phyloP scores from a whole-genome alignment of 2,888 invertebrate species.

The Drosophila cognata region DNA sequence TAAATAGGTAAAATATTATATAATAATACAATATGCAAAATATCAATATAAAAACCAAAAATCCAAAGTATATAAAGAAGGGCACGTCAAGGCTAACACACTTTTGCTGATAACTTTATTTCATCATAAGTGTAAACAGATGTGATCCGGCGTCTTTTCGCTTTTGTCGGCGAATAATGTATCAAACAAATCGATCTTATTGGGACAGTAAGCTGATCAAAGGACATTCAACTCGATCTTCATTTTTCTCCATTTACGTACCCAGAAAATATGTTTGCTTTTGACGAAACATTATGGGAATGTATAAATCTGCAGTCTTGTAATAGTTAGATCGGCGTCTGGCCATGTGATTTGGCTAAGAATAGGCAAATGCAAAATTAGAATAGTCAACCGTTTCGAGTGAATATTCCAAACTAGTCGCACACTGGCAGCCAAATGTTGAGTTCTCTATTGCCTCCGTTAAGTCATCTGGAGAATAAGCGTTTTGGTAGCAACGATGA shows the following conservation, averaged over 20 bases:
- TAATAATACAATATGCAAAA: background rate
- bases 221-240: background rate
- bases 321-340: constrained; percentile 61
- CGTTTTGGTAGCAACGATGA: background rate
- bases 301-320: constrained; percentile 48
- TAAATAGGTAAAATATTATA: background rate
- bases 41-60: background rate
- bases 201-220: background rate
- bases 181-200: background rate
- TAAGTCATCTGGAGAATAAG: constrained; percentile 5
- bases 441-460: constrained; percentile 5
- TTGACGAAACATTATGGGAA: background rate
- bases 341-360: constrained; percentile 19
- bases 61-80: background rate
- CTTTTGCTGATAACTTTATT: background rate
- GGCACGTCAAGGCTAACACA: background rate
- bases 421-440: constrained; percentile 13
- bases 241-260: background rate
- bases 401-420: constrained; percentile 11
- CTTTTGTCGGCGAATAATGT: background rate
- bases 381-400: constrained; percentile 41
- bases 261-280: background rate
- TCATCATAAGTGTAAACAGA: background rate
- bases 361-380: constrained; percentile 38
- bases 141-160: background rate